Base-by-base conservation (phyloP, 2,797 vertebrate species). In the Pipistrellus kuhlii region DNA sequence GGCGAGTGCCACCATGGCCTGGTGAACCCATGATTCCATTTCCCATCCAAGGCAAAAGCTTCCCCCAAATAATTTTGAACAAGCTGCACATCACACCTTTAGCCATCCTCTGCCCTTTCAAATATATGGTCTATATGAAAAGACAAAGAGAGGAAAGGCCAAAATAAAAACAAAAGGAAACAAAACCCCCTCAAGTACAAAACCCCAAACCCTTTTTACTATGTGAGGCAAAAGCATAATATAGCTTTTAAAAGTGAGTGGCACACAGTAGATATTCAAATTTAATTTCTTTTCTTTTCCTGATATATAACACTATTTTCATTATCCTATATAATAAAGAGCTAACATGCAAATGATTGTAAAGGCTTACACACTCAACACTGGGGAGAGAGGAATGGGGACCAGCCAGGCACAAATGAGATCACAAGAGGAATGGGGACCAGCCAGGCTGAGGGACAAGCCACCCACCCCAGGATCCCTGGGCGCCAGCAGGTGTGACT, bases 81-180 rank as follows among this genome's bases (percentile, higher is more conserved):
- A 96, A 95, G 96, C 97, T 94, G 97, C 96, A 97, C 96, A 30
- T 97, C 91, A 98, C 98, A 98, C 98, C 97, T 98, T 98, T 98
- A 98, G 98, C 98, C 98, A 98, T 98, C 97, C 97, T 98, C 98
- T 98, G 98, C 98, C 98, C 98, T 98, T 98, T 98, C 98, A 98
- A 98, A 98, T 98, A 98, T 98, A 98, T 98, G 98, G 97, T 98
- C 98, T 98, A 98, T 97, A 95, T 97, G 97, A 97, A 98, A 98
- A 98, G 98, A 98, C 97, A 91, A 97, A 97, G 95, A 97, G 95
- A 98, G 97, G 97, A 97, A 98, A 98, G 98, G 98, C 98, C 97
- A 98, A 98, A 98, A 98, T 98, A 98, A 94, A 94, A 21, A 44
- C 44, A 44, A 44, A 44, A 44, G 10, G 44, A 85, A 95, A 83